Conservation (phyloP, 2,797 vertebrate genomes). For the Notolepis coatsorum region DNA sequence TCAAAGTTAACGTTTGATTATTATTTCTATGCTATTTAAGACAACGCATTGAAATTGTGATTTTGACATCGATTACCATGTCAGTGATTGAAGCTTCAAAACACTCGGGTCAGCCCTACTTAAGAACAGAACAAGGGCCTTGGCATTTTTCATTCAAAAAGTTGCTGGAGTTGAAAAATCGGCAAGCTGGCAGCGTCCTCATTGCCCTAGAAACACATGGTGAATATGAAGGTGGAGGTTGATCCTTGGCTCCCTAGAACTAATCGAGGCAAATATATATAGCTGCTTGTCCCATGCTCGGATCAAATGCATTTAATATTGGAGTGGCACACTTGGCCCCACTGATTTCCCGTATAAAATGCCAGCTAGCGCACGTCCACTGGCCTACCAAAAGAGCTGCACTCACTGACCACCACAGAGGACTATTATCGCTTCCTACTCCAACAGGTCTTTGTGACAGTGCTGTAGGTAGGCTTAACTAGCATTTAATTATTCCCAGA, state of each 20-base stretch:
- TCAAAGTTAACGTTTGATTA: no score
- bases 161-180: no score
- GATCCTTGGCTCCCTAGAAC: conserved; percentile 9
- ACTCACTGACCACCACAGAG: neutral
- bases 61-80: no score
- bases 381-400: conserved; percentile 3
- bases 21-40: no score
- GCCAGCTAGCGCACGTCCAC: neutral
- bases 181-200: no score
- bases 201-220: no score
- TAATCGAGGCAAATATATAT: conserved; percentile 37
- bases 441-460: neutral
- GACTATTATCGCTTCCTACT: neutral
- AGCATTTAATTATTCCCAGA: conserved; percentile 7
- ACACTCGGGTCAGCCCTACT: no score
- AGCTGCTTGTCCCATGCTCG: conserved; percentile 14
- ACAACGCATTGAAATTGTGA: no score
- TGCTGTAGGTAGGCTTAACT: neutral
- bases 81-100: no score
- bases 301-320: conserved; percentile 43
- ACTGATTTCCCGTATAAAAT: conserved; percentile 22
- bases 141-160: no score
- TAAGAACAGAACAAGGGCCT: no score
- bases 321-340: conserved; percentile 19
- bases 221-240: neutral